Conservation (phyloP, 2,113 vertebrate species). For the Corydoras sp. region DNA sequence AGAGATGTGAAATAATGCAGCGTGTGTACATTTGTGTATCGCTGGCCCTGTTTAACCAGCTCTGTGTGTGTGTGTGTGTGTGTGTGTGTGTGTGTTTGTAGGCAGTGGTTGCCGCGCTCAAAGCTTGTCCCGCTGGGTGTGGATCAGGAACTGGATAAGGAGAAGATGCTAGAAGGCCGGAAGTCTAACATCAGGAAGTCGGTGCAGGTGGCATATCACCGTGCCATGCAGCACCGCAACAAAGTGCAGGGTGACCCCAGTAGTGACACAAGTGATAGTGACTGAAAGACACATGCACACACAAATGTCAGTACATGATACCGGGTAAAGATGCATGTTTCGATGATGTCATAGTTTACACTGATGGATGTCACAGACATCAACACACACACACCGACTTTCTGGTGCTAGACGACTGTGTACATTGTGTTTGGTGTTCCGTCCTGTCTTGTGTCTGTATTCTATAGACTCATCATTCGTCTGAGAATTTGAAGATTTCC, state of each 20-base stretch:
- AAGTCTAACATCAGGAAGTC: slow-evolving; percentile 98
- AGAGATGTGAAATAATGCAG: background rate
- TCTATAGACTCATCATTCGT: too few species aligned
- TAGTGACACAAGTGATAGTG: slow-evolving; percentile 87
- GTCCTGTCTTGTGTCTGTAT: too few species aligned
- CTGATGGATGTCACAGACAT: too few species aligned
- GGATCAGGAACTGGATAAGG: slow-evolving; percentile 95
- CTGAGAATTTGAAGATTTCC: too few species aligned
- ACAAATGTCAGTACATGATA: too few species aligned
- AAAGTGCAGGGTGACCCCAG: slow-evolving; percentile 97
- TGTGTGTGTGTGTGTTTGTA: slow-evolving; percentile 51
- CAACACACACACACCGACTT: too few species aligned
- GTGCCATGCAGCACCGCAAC: slow-evolving; percentile 97
- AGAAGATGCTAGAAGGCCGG: slow-evolving; percentile 96
- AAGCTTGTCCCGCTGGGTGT: slow-evolving; percentile 94
- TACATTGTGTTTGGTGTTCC: too few species aligned
- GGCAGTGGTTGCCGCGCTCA: slow-evolving; percentile 97
- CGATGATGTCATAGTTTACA: too few species aligned
- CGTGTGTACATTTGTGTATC: background rate
- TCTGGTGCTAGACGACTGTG: too few species aligned
- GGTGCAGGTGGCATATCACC: slow-evolving; percentile 94
- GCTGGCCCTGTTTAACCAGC: slow-evolving; percentile 1
- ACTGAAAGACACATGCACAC: too few species aligned
- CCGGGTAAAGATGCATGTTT: too few species aligned
- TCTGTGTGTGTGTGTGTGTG: background rate